phyloP scores from a whole-genome alignment of 2,113 vertebrate genomes.

The Carettochelys insculpta region DNA sequence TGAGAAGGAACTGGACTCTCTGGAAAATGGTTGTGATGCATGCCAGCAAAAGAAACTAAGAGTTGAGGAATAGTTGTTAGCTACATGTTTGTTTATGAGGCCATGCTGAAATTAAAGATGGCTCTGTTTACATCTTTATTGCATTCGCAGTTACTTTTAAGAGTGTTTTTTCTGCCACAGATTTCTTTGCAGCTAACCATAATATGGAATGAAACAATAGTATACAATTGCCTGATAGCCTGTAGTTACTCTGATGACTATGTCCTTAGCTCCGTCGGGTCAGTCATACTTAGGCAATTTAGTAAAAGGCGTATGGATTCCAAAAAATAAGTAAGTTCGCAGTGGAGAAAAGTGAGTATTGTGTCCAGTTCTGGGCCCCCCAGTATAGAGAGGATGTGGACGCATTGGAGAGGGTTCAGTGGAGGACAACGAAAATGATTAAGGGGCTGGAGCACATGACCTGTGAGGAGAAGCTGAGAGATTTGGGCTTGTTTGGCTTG shows the following conservation, averaged over 20 bases:
- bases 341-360: neutral
- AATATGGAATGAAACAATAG: neutral
- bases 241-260: conserved; percentile 27
- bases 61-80: neutral
- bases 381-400: no score
- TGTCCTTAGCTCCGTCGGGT: conserved; percentile 13
- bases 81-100: conserved; percentile 9
- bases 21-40: conserved; percentile 4
- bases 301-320: neutral
- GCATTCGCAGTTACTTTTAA: conserved; percentile 13
- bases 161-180: neutral
- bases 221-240: conserved; percentile 29
- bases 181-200: neutral
- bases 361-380: no score
- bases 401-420: no score
- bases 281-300: neutral
- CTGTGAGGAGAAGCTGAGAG: no score
- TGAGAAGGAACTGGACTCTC: neutral
- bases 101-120: conserved; percentile 17
- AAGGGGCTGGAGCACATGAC: no score
- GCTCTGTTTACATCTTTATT: neutral
- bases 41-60: neutral
- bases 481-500: no score
- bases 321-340: conserved; percentile 38
- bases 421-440: no score